These are phyloP conservation scores for Tragopan temminckii DNA, from an alignment of 2,797 vertebrate genomes.

Conservation along the genomic window DNA sequence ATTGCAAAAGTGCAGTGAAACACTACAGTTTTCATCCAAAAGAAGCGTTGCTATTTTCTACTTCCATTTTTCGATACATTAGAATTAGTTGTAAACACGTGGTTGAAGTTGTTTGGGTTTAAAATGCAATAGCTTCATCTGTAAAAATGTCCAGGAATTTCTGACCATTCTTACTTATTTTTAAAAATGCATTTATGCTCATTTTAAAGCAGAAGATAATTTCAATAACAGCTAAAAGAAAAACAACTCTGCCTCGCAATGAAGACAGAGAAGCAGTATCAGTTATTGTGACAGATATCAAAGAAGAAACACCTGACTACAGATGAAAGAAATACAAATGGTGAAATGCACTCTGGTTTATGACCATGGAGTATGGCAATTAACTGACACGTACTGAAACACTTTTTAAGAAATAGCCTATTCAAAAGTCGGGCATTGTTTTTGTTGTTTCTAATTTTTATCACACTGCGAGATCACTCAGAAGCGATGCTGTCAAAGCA, in stretches of 20 bases:
- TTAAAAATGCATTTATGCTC: background rate
- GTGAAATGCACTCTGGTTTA: background rate
- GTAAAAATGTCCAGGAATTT: background rate
- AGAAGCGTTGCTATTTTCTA: background rate
- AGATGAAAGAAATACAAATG: conserved; percentile 57
- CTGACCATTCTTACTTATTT: background rate
- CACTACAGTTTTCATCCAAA: background rate
- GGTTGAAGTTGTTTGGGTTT: background rate
- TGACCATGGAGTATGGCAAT: conserved; percentile 46
- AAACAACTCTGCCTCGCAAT: background rate
- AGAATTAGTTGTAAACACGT: background rate
- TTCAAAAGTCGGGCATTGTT: conserved; percentile 31
- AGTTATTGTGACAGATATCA: conserved; percentile 55
- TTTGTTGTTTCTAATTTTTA: conserved; percentile 72
- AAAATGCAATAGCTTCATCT: background rate
- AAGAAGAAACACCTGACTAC: conserved; percentile 12
- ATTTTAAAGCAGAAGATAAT: background rate
- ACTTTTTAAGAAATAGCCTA: conserved; percentile 32
- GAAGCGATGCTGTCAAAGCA: conserved; percentile 68
- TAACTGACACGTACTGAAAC: conserved; percentile 49
- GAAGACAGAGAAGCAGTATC: background rate
- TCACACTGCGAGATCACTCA: conserved; percentile 45
- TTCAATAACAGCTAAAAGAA: background rate
- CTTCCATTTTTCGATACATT: background rate
- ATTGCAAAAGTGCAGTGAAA: background rate